Evolutionary conservation across 2,888 invertebrate genomes (phyloP).

Genomic region (Tenthredo distinguenda): DNA sequence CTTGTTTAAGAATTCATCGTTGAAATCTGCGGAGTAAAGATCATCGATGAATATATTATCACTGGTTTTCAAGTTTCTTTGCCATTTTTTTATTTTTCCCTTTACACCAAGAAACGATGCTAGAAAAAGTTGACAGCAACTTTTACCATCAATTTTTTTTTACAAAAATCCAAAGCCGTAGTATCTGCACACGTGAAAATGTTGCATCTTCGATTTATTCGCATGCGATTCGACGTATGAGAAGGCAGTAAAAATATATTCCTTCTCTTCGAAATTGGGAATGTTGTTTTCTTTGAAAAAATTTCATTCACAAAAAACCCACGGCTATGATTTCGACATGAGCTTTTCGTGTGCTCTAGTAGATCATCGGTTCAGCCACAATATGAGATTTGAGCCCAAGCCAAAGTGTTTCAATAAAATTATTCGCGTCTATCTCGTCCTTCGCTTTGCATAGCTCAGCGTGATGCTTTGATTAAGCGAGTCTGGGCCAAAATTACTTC

Average conservation of each 20-base stretch:
- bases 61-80: neutral
- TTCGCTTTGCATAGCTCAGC: conserved; percentile 32
- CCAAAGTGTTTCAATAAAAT: conserved; percentile 29
- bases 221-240: neutral
- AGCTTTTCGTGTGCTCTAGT: neutral
- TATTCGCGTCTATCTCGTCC: conserved; percentile 23
- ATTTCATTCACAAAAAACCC: neutral
- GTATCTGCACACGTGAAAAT: neutral
- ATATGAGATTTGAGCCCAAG: neutral
- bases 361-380: neutral
- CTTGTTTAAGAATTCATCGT: neutral
- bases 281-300: neutral
- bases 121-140: neutral
- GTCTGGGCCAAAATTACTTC: conserved; percentile 36
- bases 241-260: neutral
- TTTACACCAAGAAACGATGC: neutral
- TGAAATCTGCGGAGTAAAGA: neutral
- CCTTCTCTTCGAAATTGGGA: neutral
- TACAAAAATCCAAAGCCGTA: neutral
- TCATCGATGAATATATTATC: neutral
- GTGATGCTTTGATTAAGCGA: conserved; percentile 36
- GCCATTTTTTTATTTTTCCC: neutral
- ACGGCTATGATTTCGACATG: neutral
- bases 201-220: neutral
- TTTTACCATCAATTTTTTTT: neutral